Conservation (phyloP, 2,797 vertebrate genomes). For the Gallinago solitaria region DNA sequence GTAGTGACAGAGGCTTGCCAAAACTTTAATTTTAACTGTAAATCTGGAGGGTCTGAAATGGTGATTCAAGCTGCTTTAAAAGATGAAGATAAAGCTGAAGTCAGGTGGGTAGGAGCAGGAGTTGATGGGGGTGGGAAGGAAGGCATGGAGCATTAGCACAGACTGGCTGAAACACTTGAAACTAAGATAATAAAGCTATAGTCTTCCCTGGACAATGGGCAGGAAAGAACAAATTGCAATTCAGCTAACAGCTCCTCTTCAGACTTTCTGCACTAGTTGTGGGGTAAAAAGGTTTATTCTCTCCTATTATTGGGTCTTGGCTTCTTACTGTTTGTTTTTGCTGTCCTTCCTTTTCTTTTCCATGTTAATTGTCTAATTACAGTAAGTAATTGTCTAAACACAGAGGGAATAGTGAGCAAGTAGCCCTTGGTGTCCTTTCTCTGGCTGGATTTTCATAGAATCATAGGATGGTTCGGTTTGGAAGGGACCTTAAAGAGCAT, state of each 20-base stretch:
- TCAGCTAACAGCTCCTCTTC: not conserved
- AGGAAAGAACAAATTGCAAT: not conserved
- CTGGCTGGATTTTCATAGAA: not conserved
- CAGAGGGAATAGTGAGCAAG: slow-evolving; percentile 11
- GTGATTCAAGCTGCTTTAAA: slow-evolving; percentile 35
- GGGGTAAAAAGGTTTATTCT: not conserved
- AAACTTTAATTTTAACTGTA: slow-evolving; percentile 65
- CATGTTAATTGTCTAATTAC: not conserved
- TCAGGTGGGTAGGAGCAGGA: not conserved
- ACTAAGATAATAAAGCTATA: not conserved
- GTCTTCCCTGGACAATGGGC: not conserved
- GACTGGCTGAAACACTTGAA: not conserved
- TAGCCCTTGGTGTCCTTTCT: not conserved
- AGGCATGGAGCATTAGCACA: not conserved
- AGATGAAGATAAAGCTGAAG: slow-evolving; percentile 62
- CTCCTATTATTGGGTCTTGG: not conserved
- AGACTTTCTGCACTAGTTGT: not conserved
- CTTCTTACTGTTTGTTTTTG: not conserved
- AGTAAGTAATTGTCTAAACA: not conserved
- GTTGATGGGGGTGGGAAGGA: not conserved
- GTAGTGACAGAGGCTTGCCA: slow-evolving; percentile 51
- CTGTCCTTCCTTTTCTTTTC: not conserved
- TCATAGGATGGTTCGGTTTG: no score
- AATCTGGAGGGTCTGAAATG: slow-evolving; percentile 52
- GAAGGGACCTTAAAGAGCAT: no score